phyloP scores from a whole-genome alignment of 2,797 vertebrate genomes.

The Argentina silus region DNA sequence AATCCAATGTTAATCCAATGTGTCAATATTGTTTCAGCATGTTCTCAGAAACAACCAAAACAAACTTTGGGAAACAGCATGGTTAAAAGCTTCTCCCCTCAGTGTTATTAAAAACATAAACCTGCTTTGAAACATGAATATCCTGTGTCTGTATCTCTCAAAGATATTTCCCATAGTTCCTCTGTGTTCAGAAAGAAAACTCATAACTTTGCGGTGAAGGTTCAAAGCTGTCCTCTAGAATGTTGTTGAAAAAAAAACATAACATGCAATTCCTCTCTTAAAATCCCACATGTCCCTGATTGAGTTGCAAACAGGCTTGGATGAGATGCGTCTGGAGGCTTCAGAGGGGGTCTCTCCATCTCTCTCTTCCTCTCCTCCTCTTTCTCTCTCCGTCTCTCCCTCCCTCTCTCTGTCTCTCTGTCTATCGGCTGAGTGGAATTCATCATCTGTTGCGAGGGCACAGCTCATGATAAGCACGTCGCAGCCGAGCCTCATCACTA shows the following conservation, averaged over 20 bases:
- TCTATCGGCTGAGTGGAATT: constrained; percentile 72
- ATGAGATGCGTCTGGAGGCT: constrained; percentile 63
- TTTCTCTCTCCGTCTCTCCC: constrained; percentile 19
- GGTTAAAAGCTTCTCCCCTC: constrained; percentile 62
- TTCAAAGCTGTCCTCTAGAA: constrained; percentile 69
- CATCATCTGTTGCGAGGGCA: constrained; percentile 75
- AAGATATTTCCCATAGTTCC: constrained; percentile 68
- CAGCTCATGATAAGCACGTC: constrained; percentile 78
- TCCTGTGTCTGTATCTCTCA: constrained; percentile 70
- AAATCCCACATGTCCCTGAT: constrained; percentile 74
- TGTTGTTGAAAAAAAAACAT: constrained; percentile 39
- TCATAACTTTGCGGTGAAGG: constrained; percentile 80
- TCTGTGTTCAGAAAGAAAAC: constrained; percentile 73
- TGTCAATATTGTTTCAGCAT: constrained; percentile 62
- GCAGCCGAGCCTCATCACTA: constrained; percentile 68
- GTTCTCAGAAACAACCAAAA: constrained; percentile 59
- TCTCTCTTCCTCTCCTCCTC: constrained; percentile 26
- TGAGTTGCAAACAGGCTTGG: constrained; percentile 71
- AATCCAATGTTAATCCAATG: constrained; percentile 33
- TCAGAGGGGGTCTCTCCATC: constrained; percentile 56
- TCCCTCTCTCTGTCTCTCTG: constrained; percentile 51
- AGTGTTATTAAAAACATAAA: constrained; percentile 67
- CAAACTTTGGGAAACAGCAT: constrained; percentile 61
- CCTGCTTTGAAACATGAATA: constrained; percentile 77
- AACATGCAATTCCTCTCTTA: constrained; percentile 60